Evolutionary conservation across 23 tunicate genomes (phyloP), one percentile per base, ranked within the genome.

Genomic region (Ciona savignyi): DNA sequence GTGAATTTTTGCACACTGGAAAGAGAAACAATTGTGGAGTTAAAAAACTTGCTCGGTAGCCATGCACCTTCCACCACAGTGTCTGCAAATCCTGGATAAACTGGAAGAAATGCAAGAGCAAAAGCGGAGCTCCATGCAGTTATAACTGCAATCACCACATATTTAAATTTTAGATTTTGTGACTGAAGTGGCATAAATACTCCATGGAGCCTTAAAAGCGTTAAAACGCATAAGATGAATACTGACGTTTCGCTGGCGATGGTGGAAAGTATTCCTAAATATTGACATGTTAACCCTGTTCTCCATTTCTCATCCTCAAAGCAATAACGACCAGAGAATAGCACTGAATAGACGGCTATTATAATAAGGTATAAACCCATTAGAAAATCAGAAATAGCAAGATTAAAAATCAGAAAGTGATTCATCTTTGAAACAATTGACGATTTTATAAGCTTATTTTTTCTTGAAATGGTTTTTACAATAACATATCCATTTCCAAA

Each of bases 341-440:
- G 1, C 3, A 30, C 62, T 23, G 60, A 28, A 19, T 87, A 34
- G 25, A 71, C 30, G 11, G 95, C 81, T 23, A 87, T 61, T 15
- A 78, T 74, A 4, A 81, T 35, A 33, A 87, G 73, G 62, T 87
- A 87, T 25, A 87, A 51, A 32, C 78, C 95, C 95, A 87, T 87
- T 3, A 87, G 62, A 2, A 76, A 76, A 71, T 87, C 86, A 11
- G 95, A 77, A 20, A 81, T 25, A 23, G 86, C 77, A 3, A 87
- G 78, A 51, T 87, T 87, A 15, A 87, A 65, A 2, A 87, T 29
- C 32, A 87, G 27, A 35, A 87, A 48, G 32, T 87, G 82, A 51
- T 87, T 81, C 0, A 30, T 32, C 25, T 34, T 33, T 20, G 65
- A 4, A 60, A 74, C 42, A 2, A 67, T 25, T 25, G 62, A 62